Evolutionary conservation across 1,140 invertebrate species (phyloP).

Genomic region (honey bee (Apis mellifera)): Amel_HAv3.1 CM009932.2:12307001-12307500

Average conservation of each 20-base stretch:
- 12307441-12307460: background rate
- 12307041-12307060: conserved; percentile 2
- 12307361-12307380: background rate
- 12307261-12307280: background rate
- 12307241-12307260: conserved; percentile 28
- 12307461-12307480: background rate
- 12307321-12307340: conserved; percentile 39
- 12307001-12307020: background rate
- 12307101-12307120: conserved; percentile 32
- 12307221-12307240: conserved; percentile 40
- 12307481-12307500: background rate
- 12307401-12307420: background rate
- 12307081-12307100: conserved; percentile 32
- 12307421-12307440: background rate
- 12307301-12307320: conserved; percentile 43
- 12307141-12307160: background rate
- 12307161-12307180: background rate
- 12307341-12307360: conserved; percentile 12
- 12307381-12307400: background rate
- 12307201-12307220: conserved; percentile 49
- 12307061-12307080: conserved; percentile 16
- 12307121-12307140: conserved; percentile 37
- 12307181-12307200: background rate
- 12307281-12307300: background rate
- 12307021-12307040: background rate